A percentile compares a stretch with the other conserved stretches of the same genome.
Evolutionary conservation across 2,797 vertebrate species (phyloP).

Genomic region (Tiaroga cobitis): DNA sequence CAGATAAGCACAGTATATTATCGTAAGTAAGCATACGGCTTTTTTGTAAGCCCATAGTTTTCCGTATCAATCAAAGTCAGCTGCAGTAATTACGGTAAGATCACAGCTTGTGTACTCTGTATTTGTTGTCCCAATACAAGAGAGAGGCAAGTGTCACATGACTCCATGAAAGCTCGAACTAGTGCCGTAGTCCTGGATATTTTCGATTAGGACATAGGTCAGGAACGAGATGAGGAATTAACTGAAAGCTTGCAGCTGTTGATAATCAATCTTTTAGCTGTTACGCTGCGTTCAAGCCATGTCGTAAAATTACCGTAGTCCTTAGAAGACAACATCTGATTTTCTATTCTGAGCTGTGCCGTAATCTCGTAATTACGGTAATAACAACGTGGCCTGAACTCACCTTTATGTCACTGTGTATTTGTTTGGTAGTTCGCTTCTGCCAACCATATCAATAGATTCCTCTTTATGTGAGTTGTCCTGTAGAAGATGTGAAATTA

Average conservation of each 20-base stretch:
- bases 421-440: conserved; percentile 43
- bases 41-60: conserved; percentile 43
- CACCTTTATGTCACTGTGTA: conserved; percentile 59
- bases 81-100: conserved; percentile 26
- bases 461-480: conserved; percentile 40
- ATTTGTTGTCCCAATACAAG: conserved; percentile 6
- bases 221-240: conserved; percentile 25
- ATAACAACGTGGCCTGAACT: neutral
- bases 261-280: conserved; percentile 70
- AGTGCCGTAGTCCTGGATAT: conserved; percentile 73
- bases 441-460: conserved; percentile 28
- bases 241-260: conserved; percentile 71
- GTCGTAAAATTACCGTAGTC: neutral
- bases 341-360: neutral
- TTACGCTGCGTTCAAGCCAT: conserved; percentile 1
- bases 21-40: conserved; percentile 39
- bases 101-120: conserved; percentile 38
- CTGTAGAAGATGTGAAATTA: conserved; percentile 50
- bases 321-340: neutral
- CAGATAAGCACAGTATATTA: conserved; percentile 48
- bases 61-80: conserved; percentile 32
- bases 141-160: conserved; percentile 32
- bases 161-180: conserved; percentile 65
- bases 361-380: neutral
- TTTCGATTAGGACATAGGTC: conserved; percentile 56